Conservation (phyloP, 2,113 vertebrate genomes). For the Heterotilapia buettikoferi region DNA sequence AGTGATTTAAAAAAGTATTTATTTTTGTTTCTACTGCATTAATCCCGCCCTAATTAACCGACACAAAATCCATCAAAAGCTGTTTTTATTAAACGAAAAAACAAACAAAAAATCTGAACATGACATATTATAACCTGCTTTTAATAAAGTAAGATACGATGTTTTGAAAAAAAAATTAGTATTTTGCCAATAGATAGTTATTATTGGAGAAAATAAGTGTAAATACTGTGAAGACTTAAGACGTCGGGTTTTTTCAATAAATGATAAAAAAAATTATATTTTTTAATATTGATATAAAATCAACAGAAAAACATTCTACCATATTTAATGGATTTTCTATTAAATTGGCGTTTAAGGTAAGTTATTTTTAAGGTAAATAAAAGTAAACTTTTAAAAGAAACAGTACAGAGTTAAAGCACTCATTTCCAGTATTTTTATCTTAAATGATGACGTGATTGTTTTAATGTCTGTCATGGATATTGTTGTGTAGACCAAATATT, state of each 20-base stretch:
- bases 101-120: not conserved
- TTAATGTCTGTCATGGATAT: not conserved
- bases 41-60: not conserved
- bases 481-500: not conserved
- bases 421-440: not conserved
- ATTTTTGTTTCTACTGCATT: not conserved
- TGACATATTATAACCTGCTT: not conserved
- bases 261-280: not conserved
- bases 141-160: not conserved
- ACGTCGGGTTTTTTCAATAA: not conserved
- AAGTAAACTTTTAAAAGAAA: not conserved
- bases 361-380: not conserved
- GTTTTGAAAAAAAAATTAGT: rapidly evolving
- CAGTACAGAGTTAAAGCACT: not conserved
- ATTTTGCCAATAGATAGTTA: not conserved
- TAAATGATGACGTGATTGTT: not conserved
- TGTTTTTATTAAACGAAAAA: not conserved
- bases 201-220: not conserved
- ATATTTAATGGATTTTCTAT: not conserved
- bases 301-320: not conserved
- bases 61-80: not conserved
- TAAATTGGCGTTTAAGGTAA: not conserved
- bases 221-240: not conserved
- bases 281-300: not conserved
- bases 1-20: not conserved